phyloP scores from a whole-genome alignment of 1,140 invertebrate genomes.

The Meloidogyne chitwoodi region DNA sequence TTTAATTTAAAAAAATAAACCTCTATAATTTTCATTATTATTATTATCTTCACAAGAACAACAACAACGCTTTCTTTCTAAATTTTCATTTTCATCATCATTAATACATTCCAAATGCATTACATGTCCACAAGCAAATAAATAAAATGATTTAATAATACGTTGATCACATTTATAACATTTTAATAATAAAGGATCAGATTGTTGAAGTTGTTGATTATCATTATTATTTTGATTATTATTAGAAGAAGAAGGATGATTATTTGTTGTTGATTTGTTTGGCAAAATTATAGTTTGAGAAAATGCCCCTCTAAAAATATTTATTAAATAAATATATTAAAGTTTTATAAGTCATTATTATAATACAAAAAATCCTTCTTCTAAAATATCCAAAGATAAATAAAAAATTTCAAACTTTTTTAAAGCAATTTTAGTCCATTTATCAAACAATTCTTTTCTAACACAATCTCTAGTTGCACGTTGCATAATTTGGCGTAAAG shows the following conservation, averaged over 20 bases:
- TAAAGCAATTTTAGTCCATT: not conserved
- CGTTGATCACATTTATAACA: conserved; percentile 5
- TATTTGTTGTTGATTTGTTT: not conserved
- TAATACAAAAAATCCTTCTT: too few relatives aligned
- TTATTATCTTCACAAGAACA: not conserved
- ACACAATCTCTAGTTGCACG: conserved; percentile 1
- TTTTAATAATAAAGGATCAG: not conserved
- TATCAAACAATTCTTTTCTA: not conserved
- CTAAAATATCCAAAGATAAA: too few relatives aligned
- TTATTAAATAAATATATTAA: not conserved
- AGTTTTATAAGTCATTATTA: too few relatives aligned
- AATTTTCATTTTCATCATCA: too few relatives aligned
- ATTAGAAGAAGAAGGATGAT: not conserved
- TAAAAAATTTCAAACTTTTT: not conserved
- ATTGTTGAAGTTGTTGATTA: not conserved
- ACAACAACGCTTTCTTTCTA: not conserved
- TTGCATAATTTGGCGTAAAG: conserved; percentile 19
- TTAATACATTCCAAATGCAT: conserved; percentile 17
- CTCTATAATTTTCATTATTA: too few relatives aligned
- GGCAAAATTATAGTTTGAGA: not conserved
- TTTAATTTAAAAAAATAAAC: too few relatives aligned
- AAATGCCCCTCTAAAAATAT: conserved; percentile 2
- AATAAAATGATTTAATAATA: conserved; percentile 10
- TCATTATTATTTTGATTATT: not conserved
- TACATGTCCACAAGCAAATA: conserved; percentile 13